These are phyloP conservation scores for Metridium senile DNA, from an alignment of 92 coral and sea anemone genomes.

Conservation along the genomic window DNA sequence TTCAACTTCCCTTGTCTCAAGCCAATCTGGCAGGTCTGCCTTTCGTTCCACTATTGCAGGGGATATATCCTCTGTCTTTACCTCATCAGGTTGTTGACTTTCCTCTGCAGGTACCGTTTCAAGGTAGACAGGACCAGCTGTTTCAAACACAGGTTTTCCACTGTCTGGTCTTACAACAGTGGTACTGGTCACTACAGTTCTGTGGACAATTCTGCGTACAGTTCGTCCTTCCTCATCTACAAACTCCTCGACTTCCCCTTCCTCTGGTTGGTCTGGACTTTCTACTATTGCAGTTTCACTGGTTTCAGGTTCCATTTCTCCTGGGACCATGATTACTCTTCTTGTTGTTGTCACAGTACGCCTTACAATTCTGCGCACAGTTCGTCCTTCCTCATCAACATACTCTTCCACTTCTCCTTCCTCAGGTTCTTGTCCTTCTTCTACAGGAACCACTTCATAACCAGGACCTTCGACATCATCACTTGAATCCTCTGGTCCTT, in stretches of 20 bases:
- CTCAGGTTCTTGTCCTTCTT: conserved; percentile 12
- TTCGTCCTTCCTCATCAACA: conserved; percentile 65
- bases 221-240: conserved; percentile 68
- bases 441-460: neutral
- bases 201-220: conserved; percentile 64
- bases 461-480: conserved; percentile 9
- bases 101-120: conserved; percentile 22
- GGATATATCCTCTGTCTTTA: conserved; percentile 7
- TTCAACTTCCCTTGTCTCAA: conserved; percentile 28
- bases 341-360: conserved; percentile 36
- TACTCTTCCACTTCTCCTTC: conserved; percentile 58
- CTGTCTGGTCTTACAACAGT: conserved; percentile 17
- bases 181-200: conserved; percentile 41
- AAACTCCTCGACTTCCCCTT: conserved; percentile 59
- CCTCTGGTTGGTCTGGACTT: conserved; percentile 13
- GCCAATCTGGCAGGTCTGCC: conserved; percentile 29
- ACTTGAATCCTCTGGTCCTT: neutral
- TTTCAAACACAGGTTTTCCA: conserved; percentile 18
- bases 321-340: conserved; percentile 10
- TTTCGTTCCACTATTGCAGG: neutral
- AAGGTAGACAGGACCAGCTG: conserved; percentile 36
- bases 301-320: conserved; percentile 21
- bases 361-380: conserved; percentile 44
- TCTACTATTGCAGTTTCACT: conserved; percentile 47
- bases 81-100: conserved; percentile 7